Base-by-base conservation (phyloP, 2,113 vertebrate genomes). In the Girardinichthys multiradiatus region DNA sequence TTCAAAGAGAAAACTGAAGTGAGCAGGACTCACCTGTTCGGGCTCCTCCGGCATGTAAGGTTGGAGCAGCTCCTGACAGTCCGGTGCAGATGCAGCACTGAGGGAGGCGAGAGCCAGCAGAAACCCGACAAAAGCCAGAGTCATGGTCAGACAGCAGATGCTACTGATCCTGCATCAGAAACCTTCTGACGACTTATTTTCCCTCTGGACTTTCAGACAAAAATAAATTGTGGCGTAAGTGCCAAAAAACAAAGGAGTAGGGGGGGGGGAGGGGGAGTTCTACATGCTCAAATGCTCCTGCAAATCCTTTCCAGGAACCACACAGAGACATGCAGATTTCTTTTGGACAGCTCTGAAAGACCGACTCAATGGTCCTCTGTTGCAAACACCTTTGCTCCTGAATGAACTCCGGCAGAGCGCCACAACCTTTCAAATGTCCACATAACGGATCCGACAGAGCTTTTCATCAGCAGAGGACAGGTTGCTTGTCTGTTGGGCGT, bases 21-120 rank as follows among this genome's bases (percentile, higher is more conserved):
- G 12, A 63, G n/a, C 10, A 27, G 1, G 37, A 64, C 79, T 76
- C 74, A 92, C 92, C 86, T 27, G 59, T 39, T 79, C 83, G 45
- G 82, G 77, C 57, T 92, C 85, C 8, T 89, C 88, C n/a, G 89
- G 87, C 30, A 82, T 66, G 1, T 84, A 85, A 57, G 90, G 89
- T 62, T 82, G 79, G 68, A 93, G 29, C 65, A 92, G 74, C 4
- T 91, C 91, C 60, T 84, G 42, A 35, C 92, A 93, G 75, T 90
- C 87, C 0, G 91, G 90, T 33, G 87, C 74, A 27, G 81, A 78
- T 2, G 88, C 90, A 30, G 68, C 75, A 45, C 64, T 51, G 64
- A 93, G 59, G 17, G 80, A 51, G 19, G 59, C 5, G 42, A 92
- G 67, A 51, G 82, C 72, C 80, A 87, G 37, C 26, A 91, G 74